Base-by-base conservation (phyloP, 2,888 invertebrate genomes). In the Chloroclysta siterata region DNA sequence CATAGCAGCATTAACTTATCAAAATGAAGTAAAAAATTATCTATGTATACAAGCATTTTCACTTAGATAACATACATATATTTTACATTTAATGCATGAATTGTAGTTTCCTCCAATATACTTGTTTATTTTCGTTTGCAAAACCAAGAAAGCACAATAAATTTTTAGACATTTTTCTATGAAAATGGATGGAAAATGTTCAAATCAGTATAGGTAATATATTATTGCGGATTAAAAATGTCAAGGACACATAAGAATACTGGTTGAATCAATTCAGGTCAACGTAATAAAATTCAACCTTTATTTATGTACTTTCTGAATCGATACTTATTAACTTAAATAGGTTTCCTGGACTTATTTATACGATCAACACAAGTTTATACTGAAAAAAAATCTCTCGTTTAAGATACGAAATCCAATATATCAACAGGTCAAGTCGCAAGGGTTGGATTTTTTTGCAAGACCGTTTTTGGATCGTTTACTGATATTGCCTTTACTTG, bases 221-320 rank as follows among this genome's bases (percentile, higher is more conserved):
- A 55, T 14, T 60, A 58, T 62, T 59, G 63, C 33, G 39, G 22
- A 57, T 33, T 39, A 55, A 60, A 74, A 75, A 78, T 78, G 79
- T 72, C 75, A 77, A 75, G 75, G 75, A 68, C 72, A 60, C 54
- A 65, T 58, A 67, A 66, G 63, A 69, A 68, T 46, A 11, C 68
- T 61, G 58, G 65, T 70, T 64, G 64, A 65, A 53, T 59, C 17
- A 65, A 78, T 72, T 69, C 68, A 73, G 72, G 72, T 71, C 70
- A 73, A 56, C 72, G 61, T 57, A 69, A 64, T 69, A 66, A 56
- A 22, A 52, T 36, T 42, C 1, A 44, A 46, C n/a, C n/a, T 33
- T 41, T 28, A 22, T 47, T 47, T 48, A 28, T n/a, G 28, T 28
- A 28, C 13, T 47, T 47, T 47, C 11, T 47, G 47, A 47, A 47